Conservation (phyloP, 2,113 vertebrate species). For the Murina feae region DNA sequence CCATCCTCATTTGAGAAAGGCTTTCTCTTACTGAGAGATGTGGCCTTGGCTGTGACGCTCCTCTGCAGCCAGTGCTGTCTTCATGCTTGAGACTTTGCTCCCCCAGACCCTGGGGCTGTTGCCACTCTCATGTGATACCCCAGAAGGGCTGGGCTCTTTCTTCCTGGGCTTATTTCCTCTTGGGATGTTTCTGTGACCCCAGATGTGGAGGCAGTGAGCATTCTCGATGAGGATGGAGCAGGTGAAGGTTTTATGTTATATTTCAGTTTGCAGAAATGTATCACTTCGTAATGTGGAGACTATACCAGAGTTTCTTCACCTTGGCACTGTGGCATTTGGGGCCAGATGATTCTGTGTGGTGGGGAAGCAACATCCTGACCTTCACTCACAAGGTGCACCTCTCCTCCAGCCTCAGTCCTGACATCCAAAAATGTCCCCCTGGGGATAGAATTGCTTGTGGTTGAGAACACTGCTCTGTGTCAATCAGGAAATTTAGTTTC, state of each 20-base stretch:
- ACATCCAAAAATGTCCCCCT: background rate
- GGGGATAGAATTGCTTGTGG: background rate
- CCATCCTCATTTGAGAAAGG: background rate
- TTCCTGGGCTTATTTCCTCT: background rate
- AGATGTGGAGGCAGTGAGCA: background rate
- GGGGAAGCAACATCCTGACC: background rate
- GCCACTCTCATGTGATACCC: background rate
- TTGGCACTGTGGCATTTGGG: fast-evolving
- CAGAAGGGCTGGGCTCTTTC: background rate
- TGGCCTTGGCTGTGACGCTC: background rate
- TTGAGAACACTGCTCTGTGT: background rate
- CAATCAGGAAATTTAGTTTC: background rate
- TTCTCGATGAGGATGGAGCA: too few relatives aligned
- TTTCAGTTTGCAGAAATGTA: background rate
- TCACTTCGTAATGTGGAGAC: background rate
- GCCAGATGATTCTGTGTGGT: background rate
- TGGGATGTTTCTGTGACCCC: background rate
- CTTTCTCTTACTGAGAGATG: background rate
- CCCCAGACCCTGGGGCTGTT: background rate
- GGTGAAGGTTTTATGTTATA: fast-evolving
- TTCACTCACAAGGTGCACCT: too few relatives aligned
- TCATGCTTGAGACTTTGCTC: background rate
- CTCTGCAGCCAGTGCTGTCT: fast-evolving
- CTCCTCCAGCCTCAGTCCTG: fast-evolving
- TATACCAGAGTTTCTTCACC: background rate